Evolutionary conservation across 1,140 invertebrate species (phyloP).

Genomic region (Eufriesea mexicana): DNA sequence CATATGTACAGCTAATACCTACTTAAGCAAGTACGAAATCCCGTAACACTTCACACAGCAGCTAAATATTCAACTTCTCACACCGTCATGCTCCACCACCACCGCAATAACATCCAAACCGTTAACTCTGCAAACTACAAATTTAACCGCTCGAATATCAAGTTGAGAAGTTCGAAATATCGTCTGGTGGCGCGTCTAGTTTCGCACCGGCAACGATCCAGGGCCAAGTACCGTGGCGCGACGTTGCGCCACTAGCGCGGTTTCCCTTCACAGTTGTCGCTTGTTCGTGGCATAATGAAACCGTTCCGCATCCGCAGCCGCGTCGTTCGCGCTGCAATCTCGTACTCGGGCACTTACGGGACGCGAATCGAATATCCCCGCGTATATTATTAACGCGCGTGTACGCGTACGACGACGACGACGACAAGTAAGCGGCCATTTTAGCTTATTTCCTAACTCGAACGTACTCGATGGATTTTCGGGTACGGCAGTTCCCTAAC

Average conservation of each 20-base stretch:
- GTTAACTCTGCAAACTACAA: neutral
- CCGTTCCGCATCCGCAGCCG: constrained; percentile 4
- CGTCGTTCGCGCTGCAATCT: constrained; percentile 7
- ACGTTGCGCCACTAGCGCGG: no score
- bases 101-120: neutral
- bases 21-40: neutral
- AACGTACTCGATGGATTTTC: no score
- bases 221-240: neutral
- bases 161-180: neutral
- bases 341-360: no score
- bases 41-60: neutral
- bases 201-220: neutral
- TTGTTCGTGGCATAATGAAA: constrained; percentile 11
- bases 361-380: constrained; percentile 26
- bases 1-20: no score
- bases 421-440: no score
- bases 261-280: neutral
- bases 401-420: no score
- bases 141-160: neutral
- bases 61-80: neutral
- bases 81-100: no score
- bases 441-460: no score
- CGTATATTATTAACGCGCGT: no score
- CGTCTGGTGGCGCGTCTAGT: neutral
- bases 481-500: neutral